Evolutionary conservation across 2,797 vertebrate genomes (phyloP), one percentile per base, ranked within the genome.

Genomic region (Spinus pinus): DNA sequence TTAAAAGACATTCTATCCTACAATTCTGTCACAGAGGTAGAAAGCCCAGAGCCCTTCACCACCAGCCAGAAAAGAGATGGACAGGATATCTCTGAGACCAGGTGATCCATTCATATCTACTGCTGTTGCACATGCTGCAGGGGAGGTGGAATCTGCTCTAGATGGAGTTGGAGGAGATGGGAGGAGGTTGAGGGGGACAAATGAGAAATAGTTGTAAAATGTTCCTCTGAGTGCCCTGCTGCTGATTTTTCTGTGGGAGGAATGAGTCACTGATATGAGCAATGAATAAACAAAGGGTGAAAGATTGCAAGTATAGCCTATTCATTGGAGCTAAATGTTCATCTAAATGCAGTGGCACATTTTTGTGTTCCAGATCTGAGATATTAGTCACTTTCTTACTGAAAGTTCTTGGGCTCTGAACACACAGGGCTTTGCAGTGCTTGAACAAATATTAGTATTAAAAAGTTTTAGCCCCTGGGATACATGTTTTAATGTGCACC

Each of bases 251-350:
- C 23, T 41, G 56, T 66, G 51, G 81, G 71, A 82, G 86, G 72
- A 93, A 72, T 86, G 78, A 94, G 54, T 95, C 86, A 74, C 53
- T 50, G 82, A 77, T 88, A 74, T 0, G 0, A 81, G 54, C 72
- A 81, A 42, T 86, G 82, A 94, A 78, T 92, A 93, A 90, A 88
- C 74, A 90, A 93, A 75, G 81, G 35, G 31, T 83, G 71, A 92
- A 87, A 67, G 73, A 61, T 65, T 7, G 1, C 39, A 57, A 93
- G 60, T 24, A 37, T 74, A 72, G 41, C 67, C 35, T 73, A 23
- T 73, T 94, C n/a, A 9, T 8, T 82, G 60, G 47, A 74, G 62
- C 57, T 83, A 62, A 74, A 58, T 33, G 10, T 86, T 93, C 41
- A 17, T 66, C 60, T 81, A 21, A 74, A 58, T 41, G 54, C 66